Base-by-base conservation (phyloP, 2,888 invertebrate genomes). In the Chrysolina oricalcia region DNA sequence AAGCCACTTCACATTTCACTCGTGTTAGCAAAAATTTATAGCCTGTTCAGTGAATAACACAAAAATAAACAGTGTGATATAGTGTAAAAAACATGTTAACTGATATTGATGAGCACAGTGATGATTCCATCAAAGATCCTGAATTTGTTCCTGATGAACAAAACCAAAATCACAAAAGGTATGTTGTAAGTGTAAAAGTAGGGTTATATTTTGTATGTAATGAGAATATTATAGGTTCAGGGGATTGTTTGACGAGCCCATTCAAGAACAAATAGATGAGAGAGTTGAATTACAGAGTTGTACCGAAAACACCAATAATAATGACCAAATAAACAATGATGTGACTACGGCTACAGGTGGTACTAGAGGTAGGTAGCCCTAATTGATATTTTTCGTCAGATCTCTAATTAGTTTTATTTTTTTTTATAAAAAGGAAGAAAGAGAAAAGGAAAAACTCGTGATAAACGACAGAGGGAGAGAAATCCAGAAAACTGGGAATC, bases 91-190 rank as follows among this genome's bases (percentile, higher is more conserved):
- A 48, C 9, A 48, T 48, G 17, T 48, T 48, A 9, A 48, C 48
- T 48, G 17, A 48, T 48, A 48, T 48, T 17, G 48, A 48, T 17
- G 48, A 48, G n/a, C 15, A 17, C n/a, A 48, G 48, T 17, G 48
- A 48, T 48, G 48, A 48, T 62, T 62, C n/a, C 19, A 62, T 62
- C 35, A 62, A 27, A 62, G 62, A 21, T 62, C 62, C 5, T 62
- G 62, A 62, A 17, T 62, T 62, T 62, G 62, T 35, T 35, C n/a
- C 35, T 62, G 62, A 62, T 27, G 35, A 62, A 23, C 19, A 35
- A 19, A 9, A 27, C 62, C 15, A 35, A 23, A 59, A 35, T 35
- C 35, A 59, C 35, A 62, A 62, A 48, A 48, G 48, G 48, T 48
- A n/a, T 48, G 48, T 48, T n/a, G n/a, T 48, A 48, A 48, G 15